Evolutionary conservation across 2,888 invertebrate genomes (phyloP).

Genomic region (Dorcus parallelipipedus): DNA sequence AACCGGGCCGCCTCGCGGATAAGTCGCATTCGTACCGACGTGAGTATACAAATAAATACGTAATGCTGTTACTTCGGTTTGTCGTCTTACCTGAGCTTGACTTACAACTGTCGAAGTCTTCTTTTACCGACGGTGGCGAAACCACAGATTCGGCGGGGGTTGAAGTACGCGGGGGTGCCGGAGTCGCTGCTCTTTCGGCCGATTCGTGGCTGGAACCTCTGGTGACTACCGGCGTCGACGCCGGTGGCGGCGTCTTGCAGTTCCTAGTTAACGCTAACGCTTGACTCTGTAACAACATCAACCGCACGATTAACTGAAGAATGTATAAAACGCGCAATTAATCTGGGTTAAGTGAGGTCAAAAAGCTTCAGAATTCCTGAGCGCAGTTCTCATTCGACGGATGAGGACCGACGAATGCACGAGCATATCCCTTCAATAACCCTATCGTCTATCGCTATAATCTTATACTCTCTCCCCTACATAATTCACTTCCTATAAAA

Average conservation of each 20-base stretch:
- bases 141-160: slow-evolving; percentile 50
- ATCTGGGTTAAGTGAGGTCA: slow-evolving; percentile 75
- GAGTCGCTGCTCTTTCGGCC: slow-evolving; percentile 51
- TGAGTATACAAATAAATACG: neutral
- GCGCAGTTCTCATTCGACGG: slow-evolving; percentile 37
- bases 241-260: slow-evolving; percentile 45
- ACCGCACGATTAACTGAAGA: slow-evolving; percentile 34
- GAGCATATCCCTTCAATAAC: slow-evolving; percentile 34
- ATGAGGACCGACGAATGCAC: slow-evolving; percentile 13
- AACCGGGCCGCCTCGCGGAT: slow-evolving; percentile 28
- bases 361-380: slow-evolving; percentile 69
- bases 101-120: slow-evolving; percentile 63
- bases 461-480: slow-evolving; percentile 37
- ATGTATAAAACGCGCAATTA: slow-evolving; percentile 52
- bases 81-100: slow-evolving; percentile 36
- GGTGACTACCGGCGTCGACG: slow-evolving; percentile 34
- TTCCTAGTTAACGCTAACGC: slow-evolving; percentile 62
- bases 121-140: slow-evolving; percentile 61
- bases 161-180: slow-evolving; percentile 46
- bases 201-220: slow-evolving; percentile 50
- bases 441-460: slow-evolving; percentile 35
- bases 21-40: slow-evolving; percentile 20
- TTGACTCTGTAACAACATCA: slow-evolving; percentile 55
- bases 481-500: slow-evolving; percentile 31
- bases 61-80: slow-evolving; percentile 6